Evolutionary conservation across 2,797 vertebrate species (phyloP).

Genomic region (Channa striata): DNA sequence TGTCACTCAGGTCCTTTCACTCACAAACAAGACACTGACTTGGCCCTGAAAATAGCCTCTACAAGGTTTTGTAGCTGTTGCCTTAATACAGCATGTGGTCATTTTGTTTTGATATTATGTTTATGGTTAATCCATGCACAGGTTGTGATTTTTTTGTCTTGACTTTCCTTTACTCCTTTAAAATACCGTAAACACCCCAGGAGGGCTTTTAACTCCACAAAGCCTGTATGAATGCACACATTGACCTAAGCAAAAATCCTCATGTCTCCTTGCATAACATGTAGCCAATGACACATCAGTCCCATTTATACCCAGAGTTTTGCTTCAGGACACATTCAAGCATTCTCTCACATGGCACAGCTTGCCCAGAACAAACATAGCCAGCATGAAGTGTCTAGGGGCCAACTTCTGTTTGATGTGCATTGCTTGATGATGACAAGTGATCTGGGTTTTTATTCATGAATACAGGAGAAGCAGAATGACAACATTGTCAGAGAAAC

Average conservation of each 20-base stretch:
- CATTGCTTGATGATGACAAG: constrained; percentile 46
- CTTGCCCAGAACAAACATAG: constrained; percentile 65
- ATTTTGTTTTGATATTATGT: constrained; percentile 13
- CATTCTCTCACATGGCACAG: constrained; percentile 47
- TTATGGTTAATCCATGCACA: constrained; percentile 34
- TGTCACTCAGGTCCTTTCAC: background rate
- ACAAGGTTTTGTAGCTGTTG: constrained; percentile 3
- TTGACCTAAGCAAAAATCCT: constrained; percentile 18
- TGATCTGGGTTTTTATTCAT: constrained; percentile 49
- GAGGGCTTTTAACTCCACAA: background rate
- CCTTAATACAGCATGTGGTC: background rate
- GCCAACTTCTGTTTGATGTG: constrained; percentile 60
- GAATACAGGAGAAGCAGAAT: constrained; percentile 31
- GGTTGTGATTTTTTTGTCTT: constrained; percentile 2
- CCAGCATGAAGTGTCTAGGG: constrained; percentile 55
- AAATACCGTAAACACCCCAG: background rate
- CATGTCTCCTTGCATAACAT: constrained; percentile 71
- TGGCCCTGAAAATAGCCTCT: background rate
- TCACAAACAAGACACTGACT: background rate
- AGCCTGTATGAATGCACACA: background rate
- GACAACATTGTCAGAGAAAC: constrained; percentile 27
- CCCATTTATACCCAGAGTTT: constrained; percentile 60
- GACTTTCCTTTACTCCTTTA: constrained; percentile 10
- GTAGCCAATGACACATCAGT: constrained; percentile 78
- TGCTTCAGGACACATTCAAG: constrained; percentile 50